Evolutionary conservation across 2,888 invertebrate species (phyloP), one percentile per base, ranked within the genome.

Genomic region (Frankliniella intonsa): DNA sequence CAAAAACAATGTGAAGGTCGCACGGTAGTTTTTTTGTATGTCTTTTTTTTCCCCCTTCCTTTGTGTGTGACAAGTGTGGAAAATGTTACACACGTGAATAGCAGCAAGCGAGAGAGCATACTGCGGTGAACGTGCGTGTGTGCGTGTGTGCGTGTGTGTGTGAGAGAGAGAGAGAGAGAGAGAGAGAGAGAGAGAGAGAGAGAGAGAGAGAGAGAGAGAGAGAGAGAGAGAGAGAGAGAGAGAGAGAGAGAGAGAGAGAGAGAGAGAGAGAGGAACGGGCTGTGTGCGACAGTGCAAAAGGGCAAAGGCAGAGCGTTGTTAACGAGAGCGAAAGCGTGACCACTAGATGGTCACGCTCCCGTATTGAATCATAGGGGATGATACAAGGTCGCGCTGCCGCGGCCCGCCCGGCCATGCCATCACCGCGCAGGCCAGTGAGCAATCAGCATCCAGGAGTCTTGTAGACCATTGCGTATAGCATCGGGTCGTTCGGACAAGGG

Each of bases 101-200:
- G 62, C 11, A 1, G 62, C 7, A 14, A 62, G 62, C 17, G n/a
- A 62, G 62, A 62, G 14, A n/a, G 62, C 62, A 14, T 11, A 14
- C 7, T 19, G 62, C 62, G 62, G 62, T 19, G 55, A 55, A 17
- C 17, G 55, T n/a, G n/a, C n/a, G n/a, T n/a, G n/a, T n/a, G n/a
- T n/a, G n/a, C n/a, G n/a, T n/a, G n/a, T n/a, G n/a, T n/a, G n/a
- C n/a, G n/a, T n/a, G n/a, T n/a, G n/a, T n/a, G n/a, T n/a, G 17
- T 5, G 55, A 55, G 55, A 55, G 55, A 55, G 55, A 55, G 55
- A 55, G 55, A 55, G 55, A 55, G 55, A 55, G 55, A 55, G 55
- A 55, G 55, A 55, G 55, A 55, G 55, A 55, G 55, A 55, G 55
- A 55, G 62, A 62, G 62, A 62, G 62, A 62, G 62, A 62, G 62